Evolutionary conservation across 2,888 invertebrate species (phyloP), one percentile per base, ranked within the genome.

Genomic region (Ariolimax columbianus): DNA sequence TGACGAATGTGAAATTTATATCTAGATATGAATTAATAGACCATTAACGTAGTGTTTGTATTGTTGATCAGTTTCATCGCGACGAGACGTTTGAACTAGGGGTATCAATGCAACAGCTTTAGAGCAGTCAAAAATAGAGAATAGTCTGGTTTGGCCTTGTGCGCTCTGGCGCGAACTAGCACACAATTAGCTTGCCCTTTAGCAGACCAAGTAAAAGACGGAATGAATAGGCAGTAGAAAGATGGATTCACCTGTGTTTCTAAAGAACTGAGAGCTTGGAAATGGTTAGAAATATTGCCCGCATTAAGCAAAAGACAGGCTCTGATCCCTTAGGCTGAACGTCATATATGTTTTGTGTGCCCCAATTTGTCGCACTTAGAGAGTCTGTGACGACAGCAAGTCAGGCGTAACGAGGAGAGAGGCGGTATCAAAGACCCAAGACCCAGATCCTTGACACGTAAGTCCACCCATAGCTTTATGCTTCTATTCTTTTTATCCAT

Each of bases 331-430:
- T 63, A 17, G 68, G 30, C 79, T 68, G 68, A 79, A 68, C 79
- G n/a, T n/a, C 17, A 63, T 43, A 79, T 66, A 79, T 17, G 79
- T 43, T 79, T 51, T 51, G 72, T 72, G 81, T 55, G 72, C 33
- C n/a, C 36, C 81, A 81, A 81, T 81, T 81, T 81, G 81, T 81
- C 81, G 81, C 72, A 81, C 81, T 81, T 81, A 72, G 72, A 43
- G 59, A 33, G 36, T 55, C 81, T 72, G 72, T 81, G 38, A 72
- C 55, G 38, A n/a, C n/a, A 23, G 0, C n/a, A 14, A 26, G 2
- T 38, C 30, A 81, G 59, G 72, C 81, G 55, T 81, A 38, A 81
- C 81, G 81, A 38, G 6, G 36, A 38, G 72, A 33, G 26, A 23
- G 0, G 11, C 19, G n/a, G 36, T 17, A 72, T 55, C 47, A 66